Base-by-base conservation (phyloP, 2,888 invertebrate genomes). In the Acleris sparsana region DNA sequence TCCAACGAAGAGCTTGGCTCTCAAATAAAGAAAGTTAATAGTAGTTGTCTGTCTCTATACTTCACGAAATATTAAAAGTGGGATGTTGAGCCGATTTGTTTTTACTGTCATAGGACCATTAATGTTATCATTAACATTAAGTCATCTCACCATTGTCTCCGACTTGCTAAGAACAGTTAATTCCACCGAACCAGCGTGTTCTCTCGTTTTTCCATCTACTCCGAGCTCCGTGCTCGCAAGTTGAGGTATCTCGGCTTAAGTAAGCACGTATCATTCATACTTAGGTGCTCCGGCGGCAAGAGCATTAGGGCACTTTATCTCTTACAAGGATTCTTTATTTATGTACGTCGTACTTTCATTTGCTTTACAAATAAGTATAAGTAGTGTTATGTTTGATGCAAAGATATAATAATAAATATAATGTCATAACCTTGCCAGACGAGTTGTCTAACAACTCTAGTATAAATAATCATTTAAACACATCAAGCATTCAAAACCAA, bases 241-340 rank as follows among this genome's bases (percentile, higher is more conserved):
- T 52, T 25, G 16, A 52, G 25, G 25, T 52, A 52, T 52, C 18
- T 18, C 49, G 49, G 18, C 49, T 49, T 20, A 18, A 49, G 52
- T 52, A 52, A 22, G 22, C 52, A 52, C 52, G 16, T 52, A 52
- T 25, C 16, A 52, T 52, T 25, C 25, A 52, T 52, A 52, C 52
- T 52, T 22, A 52, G 25, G 6, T 52, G 7, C 16, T 52, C n/a
- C 49, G 18, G 49, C 49, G 49, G 18, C 11, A 49, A 17, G 49
- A 49, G 20, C 49, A 11, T 49, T 52, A 52, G 25, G 25, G 25
- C 52, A 25, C 52, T 25, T 52, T 16, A 52, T 25, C 22, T 52
- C 13, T 5, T 16, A 22, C 25, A 22, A 16, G 25, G 52, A 52
- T 52, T 52, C 17, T 16, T 25, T 52, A 52, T 25, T 52, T 25